Evolutionary conservation across 2,888 invertebrate species (phyloP), one percentile per base, ranked within the genome.

Genomic region (Dysmachus trigonus): DNA sequence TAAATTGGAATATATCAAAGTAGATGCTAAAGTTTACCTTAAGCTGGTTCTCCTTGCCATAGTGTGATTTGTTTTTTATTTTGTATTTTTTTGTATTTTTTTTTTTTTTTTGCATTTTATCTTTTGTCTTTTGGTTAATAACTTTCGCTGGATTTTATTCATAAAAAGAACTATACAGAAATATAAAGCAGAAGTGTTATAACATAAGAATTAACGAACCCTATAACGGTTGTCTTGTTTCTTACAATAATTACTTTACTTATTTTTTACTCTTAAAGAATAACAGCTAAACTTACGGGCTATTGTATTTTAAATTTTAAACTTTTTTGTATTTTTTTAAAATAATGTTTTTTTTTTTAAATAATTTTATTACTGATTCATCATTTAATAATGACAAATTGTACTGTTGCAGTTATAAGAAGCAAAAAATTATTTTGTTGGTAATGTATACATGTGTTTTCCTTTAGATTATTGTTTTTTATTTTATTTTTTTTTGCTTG

Each of bases 261-360:
- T 77, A 79, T 86, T 79, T 86, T 79, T 87, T 87, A 77, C 87
- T 87, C 87, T 88, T 88, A 88, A 88, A 88, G 87, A 87, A 89
- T 88, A 88, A 87, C 88, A 88, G 88, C 88, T 89, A 88, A 88
- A 88, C 88, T 89, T 89, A 88, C 86, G 88, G 88, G 87, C 88
- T 89, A 88, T 88, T 88, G 88, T 88, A 88, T 88, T 87, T 41
- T 86, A 79, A 82, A 83, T 84, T 74, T 71, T 86, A 87, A 85
- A 85, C 77, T 86, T 72, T 86, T 72, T 86, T 87, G 82, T 81
- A 76, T 38, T 47, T 38, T 47, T 87, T 74, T 85, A 35, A 79
- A 62, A 15, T 86, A 77, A 38, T 8, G 10, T 35, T 35, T 38
- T 41, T 15, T 0, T 38, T 73, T 85, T 51, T 38, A 81, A 30